Evolutionary conservation across 2,797 vertebrate genomes (phyloP).

Genomic region (Mormyrus hasselquistii): DNA sequence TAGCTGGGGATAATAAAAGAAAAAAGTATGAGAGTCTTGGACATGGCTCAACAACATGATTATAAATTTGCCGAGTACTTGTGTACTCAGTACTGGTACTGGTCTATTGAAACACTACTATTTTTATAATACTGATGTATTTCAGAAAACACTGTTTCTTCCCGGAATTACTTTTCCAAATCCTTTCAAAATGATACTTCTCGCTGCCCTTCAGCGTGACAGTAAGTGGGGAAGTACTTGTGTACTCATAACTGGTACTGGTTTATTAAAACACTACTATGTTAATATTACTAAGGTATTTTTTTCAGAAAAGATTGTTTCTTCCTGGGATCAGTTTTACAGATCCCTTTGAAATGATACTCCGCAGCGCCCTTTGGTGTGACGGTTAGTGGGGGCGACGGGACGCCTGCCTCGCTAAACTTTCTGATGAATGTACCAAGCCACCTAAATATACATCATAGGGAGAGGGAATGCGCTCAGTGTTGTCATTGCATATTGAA

Average conservation of each 20-base stretch:
- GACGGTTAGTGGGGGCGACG: not conserved
- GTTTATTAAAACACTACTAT: not conserved
- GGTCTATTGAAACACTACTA: not conserved
- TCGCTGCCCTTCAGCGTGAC: not conserved
- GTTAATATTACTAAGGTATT: not conserved
- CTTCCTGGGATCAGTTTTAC: not conserved
- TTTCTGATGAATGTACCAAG: not conserved
- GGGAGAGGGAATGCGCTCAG: not conserved
- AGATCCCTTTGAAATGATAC: not conserved
- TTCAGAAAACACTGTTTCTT: not conserved
- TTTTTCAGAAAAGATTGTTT: not conserved
- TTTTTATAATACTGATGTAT: not conserved
- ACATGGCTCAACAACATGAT: not conserved
- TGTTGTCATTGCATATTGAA: not conserved
- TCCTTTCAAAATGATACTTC: not conserved
- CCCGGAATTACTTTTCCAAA: not conserved
- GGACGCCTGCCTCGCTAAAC: not conserved
- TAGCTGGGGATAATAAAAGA: not conserved
- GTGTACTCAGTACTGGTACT: not conserved
- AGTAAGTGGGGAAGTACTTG: not conserved
- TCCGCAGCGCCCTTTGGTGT: not conserved
- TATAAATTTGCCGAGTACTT: not conserved
- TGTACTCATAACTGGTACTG: not conserved
- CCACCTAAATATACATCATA: not conserved
- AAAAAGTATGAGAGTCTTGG: not conserved